These are phyloP conservation scores for Drosophila kohkoa DNA, from an alignment of 1,140 invertebrate species.

Conservation along the genomic window DNA sequence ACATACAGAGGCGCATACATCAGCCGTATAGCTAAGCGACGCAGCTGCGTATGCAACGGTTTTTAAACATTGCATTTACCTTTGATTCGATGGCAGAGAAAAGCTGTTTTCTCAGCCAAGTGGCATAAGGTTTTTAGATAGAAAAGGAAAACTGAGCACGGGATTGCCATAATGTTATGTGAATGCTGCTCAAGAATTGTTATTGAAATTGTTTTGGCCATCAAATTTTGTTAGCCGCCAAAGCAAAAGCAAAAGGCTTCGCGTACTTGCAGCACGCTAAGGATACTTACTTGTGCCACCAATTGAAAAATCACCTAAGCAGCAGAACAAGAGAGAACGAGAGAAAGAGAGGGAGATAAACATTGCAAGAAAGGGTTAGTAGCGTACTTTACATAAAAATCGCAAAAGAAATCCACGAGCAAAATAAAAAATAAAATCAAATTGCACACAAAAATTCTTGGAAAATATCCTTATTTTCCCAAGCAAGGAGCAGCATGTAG, in stretches of 20 bases:
- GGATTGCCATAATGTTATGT: slow-evolving; percentile 50
- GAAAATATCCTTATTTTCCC: slow-evolving; percentile 36
- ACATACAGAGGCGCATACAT: slow-evolving; percentile 34
- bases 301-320: slow-evolving; percentile 91
- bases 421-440: slow-evolving; percentile 29
- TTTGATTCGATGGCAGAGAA: slow-evolving; percentile 71
- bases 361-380: slow-evolving; percentile 65
- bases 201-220: slow-evolving; percentile 80
- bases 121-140: background rate
- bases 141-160: background rate
- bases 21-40: slow-evolving; percentile 25
- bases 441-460: slow-evolving; percentile 21
- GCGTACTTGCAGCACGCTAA: background rate
- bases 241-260: slow-evolving; percentile 3
- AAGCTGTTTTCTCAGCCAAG: slow-evolving; percentile 15
- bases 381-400: slow-evolving; percentile 80
- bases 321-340: slow-evolving; percentile 51
- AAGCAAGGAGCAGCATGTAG: slow-evolving; percentile 18
- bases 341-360: slow-evolving; percentile 29
- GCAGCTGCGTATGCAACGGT: slow-evolving; percentile 73
- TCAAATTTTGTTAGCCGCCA: slow-evolving; percentile 74
- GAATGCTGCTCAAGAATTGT: slow-evolving; percentile 71
- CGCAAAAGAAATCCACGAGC: slow-evolving; percentile 12
- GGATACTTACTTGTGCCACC: slow-evolving; percentile 94
- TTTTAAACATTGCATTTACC: slow-evolving; percentile 73